Evolutionary conservation across 2,888 invertebrate genomes (phyloP).

Genomic region (Eulithis testata): DNA sequence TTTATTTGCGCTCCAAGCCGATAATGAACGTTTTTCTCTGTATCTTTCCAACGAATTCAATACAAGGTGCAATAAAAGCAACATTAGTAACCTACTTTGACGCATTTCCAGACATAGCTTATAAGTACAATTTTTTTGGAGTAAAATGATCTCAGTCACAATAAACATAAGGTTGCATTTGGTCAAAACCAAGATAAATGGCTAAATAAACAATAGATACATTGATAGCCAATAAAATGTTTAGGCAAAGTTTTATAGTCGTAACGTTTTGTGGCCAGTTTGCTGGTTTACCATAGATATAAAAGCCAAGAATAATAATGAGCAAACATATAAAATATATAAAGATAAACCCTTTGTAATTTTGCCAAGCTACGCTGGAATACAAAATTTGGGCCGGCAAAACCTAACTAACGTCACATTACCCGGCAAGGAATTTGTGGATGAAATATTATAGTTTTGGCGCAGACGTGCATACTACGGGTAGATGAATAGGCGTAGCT

Average conservation of each 20-base stretch:
- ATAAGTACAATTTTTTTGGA: not conserved
- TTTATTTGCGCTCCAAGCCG: slow-evolving; percentile 75
- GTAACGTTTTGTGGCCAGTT: slow-evolving; percentile 53
- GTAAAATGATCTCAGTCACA: slow-evolving; percentile 36
- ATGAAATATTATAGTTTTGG: slow-evolving; percentile 27
- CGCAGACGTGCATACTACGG: not conserved
- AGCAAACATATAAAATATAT: slow-evolving; percentile 36
- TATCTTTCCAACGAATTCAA: slow-evolving; percentile 68
- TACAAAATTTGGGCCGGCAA: slow-evolving; percentile 37
- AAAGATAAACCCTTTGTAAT: slow-evolving; percentile 40
- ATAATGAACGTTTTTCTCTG: slow-evolving; percentile 79
- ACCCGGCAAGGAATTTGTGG: slow-evolving; percentile 32
- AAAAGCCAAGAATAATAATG: slow-evolving; percentile 43
- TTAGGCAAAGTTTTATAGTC: slow-evolving; percentile 58
- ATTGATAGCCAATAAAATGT: slow-evolving; percentile 67
- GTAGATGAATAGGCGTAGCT: not conserved
- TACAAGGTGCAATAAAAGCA: slow-evolving; percentile 73
- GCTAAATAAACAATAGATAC: slow-evolving; percentile 65
- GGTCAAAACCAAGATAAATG: slow-evolving; percentile 48
- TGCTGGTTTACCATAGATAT: slow-evolving; percentile 43
- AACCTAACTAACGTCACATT: slow-evolving; percentile 36
- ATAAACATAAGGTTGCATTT: slow-evolving; percentile 47
- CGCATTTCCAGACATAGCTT: no score
- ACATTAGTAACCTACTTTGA: slow-evolving; percentile 50
- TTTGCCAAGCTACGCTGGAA: slow-evolving; percentile 33